Evolutionary conservation across 1,140 invertebrate genomes (phyloP).

Genomic region (Neotoxoptera formosana): DNA sequence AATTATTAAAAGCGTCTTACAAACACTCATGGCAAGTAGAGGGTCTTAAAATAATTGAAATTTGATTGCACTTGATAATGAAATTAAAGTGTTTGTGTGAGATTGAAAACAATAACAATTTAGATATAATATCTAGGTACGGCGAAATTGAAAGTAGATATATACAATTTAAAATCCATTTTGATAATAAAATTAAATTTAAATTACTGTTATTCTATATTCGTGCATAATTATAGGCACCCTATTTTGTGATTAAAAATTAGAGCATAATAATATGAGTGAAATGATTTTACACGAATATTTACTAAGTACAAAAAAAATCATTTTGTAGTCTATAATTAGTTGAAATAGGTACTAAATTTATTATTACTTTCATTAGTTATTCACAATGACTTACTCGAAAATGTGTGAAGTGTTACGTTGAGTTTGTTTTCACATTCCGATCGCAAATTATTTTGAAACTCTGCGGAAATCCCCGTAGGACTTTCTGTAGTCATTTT

Average conservation of each 20-base stretch:
- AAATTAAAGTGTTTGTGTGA: neutral
- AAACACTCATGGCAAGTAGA: neutral
- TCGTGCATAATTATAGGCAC: neutral
- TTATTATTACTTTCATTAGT: neutral
- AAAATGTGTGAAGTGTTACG: neutral
- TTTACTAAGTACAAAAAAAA: neutral
- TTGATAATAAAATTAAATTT: neutral
- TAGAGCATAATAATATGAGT: neutral
- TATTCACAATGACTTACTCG: neutral
- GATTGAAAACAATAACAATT: neutral
- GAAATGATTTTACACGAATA: neutral
- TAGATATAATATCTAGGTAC: no score
- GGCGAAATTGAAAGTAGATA: no score
- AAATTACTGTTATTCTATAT: neutral
- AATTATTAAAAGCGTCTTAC: neutral
- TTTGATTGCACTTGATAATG: neutral
- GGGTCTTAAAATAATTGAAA: neutral
- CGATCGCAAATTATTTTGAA: slow-evolving; percentile 5
- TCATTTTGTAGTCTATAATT: neutral
- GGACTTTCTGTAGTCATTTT: slow-evolving; percentile 45
- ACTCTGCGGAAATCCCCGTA: neutral
- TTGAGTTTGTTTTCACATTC: slow-evolving; percentile 20
- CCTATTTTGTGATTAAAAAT: neutral
- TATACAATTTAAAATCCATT: neutral
- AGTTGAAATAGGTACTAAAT: neutral